phyloP scores from a whole-genome alignment of 1,140 invertebrate genomes.

The Belonocnema kinseyi region DNA sequence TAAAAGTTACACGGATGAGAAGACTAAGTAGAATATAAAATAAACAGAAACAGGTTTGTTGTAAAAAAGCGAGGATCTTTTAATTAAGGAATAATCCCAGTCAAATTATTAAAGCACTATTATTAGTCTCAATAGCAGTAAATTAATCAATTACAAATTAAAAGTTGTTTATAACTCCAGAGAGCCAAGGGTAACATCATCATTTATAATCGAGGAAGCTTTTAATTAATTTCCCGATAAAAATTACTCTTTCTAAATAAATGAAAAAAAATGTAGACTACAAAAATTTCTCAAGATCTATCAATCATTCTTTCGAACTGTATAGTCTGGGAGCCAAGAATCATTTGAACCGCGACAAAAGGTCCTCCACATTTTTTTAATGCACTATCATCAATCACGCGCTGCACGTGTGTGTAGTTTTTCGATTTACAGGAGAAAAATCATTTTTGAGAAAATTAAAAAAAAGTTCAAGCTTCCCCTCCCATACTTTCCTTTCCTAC shows the following conservation, averaged over 20 bases:
- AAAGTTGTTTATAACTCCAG: conserved; percentile 14
- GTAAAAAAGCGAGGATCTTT: conserved; percentile 11
- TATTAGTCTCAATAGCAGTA: conserved; percentile 19
- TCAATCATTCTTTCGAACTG: too few species aligned
- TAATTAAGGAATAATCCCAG: conserved; percentile 12
- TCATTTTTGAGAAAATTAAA: too few species aligned
- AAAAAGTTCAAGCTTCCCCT: too few species aligned
- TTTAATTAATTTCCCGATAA: background rate
- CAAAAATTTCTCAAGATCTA: too few species aligned
- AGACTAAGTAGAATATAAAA: conserved; percentile 7
- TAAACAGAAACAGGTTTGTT: conserved; percentile 11
- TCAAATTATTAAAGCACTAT: conserved; percentile 8
- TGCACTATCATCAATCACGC: too few species aligned
- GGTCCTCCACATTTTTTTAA: too few species aligned
- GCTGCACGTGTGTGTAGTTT: too few species aligned
- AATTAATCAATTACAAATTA: conserved; percentile 25
- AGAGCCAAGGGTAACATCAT: background rate
- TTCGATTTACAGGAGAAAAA: too few species aligned
- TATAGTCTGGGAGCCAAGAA: too few species aligned
- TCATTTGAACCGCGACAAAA: too few species aligned
- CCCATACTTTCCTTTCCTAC: too few species aligned
- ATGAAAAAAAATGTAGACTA: too few species aligned
- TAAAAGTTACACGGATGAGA: background rate
- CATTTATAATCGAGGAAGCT: conserved; percentile 1
- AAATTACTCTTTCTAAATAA: background rate